Base-by-base conservation (phyloP, 1,140 invertebrate species). In the Drosophila sp. region DNA sequence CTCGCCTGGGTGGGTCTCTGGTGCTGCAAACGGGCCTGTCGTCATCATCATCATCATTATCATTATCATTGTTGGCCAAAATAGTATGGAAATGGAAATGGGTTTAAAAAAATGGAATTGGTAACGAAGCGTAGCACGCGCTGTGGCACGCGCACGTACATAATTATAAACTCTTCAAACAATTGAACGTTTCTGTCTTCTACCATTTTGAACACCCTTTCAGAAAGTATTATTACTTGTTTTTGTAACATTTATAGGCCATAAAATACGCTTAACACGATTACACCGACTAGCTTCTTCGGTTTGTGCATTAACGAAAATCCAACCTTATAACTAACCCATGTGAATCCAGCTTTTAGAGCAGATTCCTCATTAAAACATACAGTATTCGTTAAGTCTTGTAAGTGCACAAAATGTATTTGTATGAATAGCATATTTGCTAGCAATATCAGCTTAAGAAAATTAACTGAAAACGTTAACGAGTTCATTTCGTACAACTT, bases 1-100 rank as follows among this genome's bases (percentile, higher is more conserved):
- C 83, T 89, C 48, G 83, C 73, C 57, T 81, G 82, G 25, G 83
- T 87, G 40, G 78, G 54, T 27, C 66, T 67, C 64, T 89, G 83
- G 54, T 72, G 72, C 45, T 71, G 66, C 72, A 75, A 34, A 14
- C 62, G 73, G 16, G 41, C 69, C 56, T 71, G 51, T 40, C 45
- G 9, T 18, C 41, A 14, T 14, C 41, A n/a, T 7, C n/a, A 25
- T 13, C 21, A n/a, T 7, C 25, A 11, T 7, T n/a, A 16, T 32
- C 1, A 25, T 48, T 0, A 8, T 48, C 14, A 8, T 34, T 16
- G 50, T 36, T 53, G 9, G 32, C 50, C 50, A 38, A 36, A 53
- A 11, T 9, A 29, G 9, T 21, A 36, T 53, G 50, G 50, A 53
- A 36, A 53, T 53, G 29, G 29, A n/a, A n/a, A n/a, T n/a, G n/a